These are phyloP conservation scores for Lepilemur ruficaudatus DNA, from an alignment of 2,797 vertebrate genomes.

Conservation along the genomic window DNA sequence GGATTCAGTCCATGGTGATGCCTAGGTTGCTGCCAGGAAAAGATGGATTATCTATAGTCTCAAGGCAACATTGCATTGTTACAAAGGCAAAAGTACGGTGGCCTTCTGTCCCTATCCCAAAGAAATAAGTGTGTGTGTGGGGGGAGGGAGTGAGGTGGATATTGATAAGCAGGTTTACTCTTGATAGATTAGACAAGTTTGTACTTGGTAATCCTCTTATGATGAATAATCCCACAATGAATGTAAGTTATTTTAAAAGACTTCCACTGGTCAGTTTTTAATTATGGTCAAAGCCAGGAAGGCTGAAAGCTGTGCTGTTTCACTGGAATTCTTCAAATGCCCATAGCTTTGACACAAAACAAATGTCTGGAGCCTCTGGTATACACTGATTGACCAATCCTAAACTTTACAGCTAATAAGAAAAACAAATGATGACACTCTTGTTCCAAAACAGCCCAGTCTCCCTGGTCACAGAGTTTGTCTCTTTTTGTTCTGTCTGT, in stretches of 20 bases:
- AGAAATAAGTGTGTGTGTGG: background rate
- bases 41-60: background rate
- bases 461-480: background rate
- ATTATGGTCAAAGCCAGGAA: background rate
- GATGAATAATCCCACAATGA: background rate
- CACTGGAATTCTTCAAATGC: background rate
- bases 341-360: background rate
- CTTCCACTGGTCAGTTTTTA: background rate
- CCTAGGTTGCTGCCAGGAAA: background rate
- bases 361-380: background rate
- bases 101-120: background rate
- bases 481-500: background rate
- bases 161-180: background rate
- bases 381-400: background rate
- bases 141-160: background rate
- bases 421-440: background rate
- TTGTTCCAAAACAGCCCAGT: background rate
- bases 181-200: background rate
- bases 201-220: background rate
- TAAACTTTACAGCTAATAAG: background rate
- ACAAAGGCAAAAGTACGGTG: background rate
- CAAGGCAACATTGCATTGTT: background rate
- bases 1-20: background rate
- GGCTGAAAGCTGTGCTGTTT: background rate
- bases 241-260: background rate